These are phyloP conservation scores for Chymomyza caudatula DNA, from an alignment of 2,888 invertebrate genomes.

Conservation along the genomic window DNA sequence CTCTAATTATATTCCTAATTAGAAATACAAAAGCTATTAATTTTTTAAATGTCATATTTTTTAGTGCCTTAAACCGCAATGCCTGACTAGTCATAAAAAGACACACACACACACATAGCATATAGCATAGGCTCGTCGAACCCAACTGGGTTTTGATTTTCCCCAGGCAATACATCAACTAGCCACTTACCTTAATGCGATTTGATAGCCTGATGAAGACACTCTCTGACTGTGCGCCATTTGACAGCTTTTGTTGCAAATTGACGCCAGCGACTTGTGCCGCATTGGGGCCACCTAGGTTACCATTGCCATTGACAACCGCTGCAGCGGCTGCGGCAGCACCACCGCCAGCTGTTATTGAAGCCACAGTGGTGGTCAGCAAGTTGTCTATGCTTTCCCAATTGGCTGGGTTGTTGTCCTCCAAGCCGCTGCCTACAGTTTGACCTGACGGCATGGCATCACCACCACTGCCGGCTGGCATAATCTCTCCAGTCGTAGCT, in stretches of 20 bases:
- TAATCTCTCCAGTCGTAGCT: conserved; percentile 1
- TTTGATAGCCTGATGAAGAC: conserved; percentile 97
- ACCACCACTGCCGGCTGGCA: conserved; percentile 10
- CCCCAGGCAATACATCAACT: background rate
- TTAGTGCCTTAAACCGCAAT: too few relatives aligned
- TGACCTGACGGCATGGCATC: conserved; percentile 2
- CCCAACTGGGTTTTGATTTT: background rate
- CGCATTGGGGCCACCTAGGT: conserved; percentile 26
- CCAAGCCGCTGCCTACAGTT: conserved; percentile 35
- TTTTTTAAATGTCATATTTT: too few relatives aligned
- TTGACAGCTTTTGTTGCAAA: conserved; percentile 69
- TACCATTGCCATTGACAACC: conserved; percentile 29
- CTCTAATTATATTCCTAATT: too few relatives aligned
- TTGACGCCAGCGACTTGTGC: conserved; percentile 47
- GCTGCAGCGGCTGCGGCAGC: conserved; percentile 18
- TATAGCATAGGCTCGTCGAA: background rate
- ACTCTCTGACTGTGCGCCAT: conserved; percentile 88
- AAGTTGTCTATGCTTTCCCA: conserved; percentile 76
- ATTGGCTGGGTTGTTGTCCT: conserved; percentile 46
- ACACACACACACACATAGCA: background rate
- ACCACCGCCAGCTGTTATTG: conserved; percentile 45
- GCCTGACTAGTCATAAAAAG: background rate
- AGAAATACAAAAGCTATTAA: too few relatives aligned
- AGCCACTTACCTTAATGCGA: conserved; percentile 89
- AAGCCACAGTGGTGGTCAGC: conserved; percentile 65